Base-by-base conservation (phyloP, 2,888 invertebrate species). In the Philopedon plagiatum region DNA sequence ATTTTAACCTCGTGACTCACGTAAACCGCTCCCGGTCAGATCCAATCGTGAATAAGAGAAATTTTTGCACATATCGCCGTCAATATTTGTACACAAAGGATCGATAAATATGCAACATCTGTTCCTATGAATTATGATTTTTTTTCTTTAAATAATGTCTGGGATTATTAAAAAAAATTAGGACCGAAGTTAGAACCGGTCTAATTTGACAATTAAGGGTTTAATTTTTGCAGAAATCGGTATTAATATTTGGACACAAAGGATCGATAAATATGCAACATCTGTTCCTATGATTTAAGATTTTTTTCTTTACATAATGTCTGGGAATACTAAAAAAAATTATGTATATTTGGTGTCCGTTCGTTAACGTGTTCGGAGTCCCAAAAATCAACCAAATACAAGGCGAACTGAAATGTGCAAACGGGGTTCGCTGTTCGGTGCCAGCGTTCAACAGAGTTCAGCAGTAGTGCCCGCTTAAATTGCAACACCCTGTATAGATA, bases 81-180 rank as follows among this genome's bases (percentile, higher is more conserved):
- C 60, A 41, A 44, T 46, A 75, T 64, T 71, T 73, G 67, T 65
- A 64, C 71, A 75, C 73, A 75, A 71, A 75, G 68, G 44, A 34
- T 8, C 61, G 41, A 75, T 71, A 73, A 71, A 75, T 68, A 70
- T 54, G 60, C 64, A 67, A 73, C 75, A 75, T 71, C 70, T 75
- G 73, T 73, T 64, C 60, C 26, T 46, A 51, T 21, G 46, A 46
- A 9, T n/a, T n/a, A n/a, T n/a, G 21, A 21, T 2, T 5, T 5
- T n/a, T n/a, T 46, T 23, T 46, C 23, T 46, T 46, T 11, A 46
- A n/a, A n/a, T n/a, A 41, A 13, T 15, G 39, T 41, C 15, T 41
- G 39, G 34, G 34, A 37, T n/a, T n/a, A n/a, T n/a, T n/a, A n/a
- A n/a, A n/a, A n/a, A n/a, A n/a, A n/a, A n/a, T n/a, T n/a, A n/a